Base-by-base conservation (phyloP, 2,113 vertebrate species). In the Balaeniceps rex region DNA sequence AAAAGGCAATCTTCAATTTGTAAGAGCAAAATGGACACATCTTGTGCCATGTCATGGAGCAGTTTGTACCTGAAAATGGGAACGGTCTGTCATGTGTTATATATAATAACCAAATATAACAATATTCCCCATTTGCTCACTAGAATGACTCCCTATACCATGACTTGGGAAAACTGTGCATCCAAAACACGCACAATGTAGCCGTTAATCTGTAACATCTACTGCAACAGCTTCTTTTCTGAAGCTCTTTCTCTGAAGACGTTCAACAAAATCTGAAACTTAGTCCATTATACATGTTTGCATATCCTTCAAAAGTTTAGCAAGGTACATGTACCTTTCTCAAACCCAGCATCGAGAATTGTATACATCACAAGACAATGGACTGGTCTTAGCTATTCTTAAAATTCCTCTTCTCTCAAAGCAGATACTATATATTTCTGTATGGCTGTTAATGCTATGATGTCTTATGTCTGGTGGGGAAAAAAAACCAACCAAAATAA, bases 401-500 rank as follows among this genome's bases (percentile, higher is more conserved):
- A 69, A 36, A 66, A 74, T n/a, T 75, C 29, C 14, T 88, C n/a
- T 86, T 79, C 24, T 11, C 1, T 1, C 22, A 34, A 16, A 69
- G n/a, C 12, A 82, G 24, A 16, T 38, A 17, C 19, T 66, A 28
- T 9, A 49, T 4, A 15, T 54, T 58, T 38, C 28, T 63, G 26
- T 33, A 38, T 13, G 19, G 8, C 4, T 55, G 14, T 38, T 47
- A 74, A 81, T 1, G 10, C 28, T 31, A 7, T 21, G 25, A 33
- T 1, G 16, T n/a, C 18, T 52, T n/a, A 34, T 8, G 4, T 15
- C 8, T 29, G 49, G 14, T 1, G 1, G 22, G 5, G 6, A 5
- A 23, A 34, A 17, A 58, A 31, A 29, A 21, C 21, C 24, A 44
- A 42, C 42, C 15, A 44, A 44, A 44, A 44, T n/a, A 44, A 44